Evolutionary conservation across 1,140 invertebrate species (phyloP), one percentile per base, ranked within the genome.

Genomic region (Planococcus citri): DNA sequence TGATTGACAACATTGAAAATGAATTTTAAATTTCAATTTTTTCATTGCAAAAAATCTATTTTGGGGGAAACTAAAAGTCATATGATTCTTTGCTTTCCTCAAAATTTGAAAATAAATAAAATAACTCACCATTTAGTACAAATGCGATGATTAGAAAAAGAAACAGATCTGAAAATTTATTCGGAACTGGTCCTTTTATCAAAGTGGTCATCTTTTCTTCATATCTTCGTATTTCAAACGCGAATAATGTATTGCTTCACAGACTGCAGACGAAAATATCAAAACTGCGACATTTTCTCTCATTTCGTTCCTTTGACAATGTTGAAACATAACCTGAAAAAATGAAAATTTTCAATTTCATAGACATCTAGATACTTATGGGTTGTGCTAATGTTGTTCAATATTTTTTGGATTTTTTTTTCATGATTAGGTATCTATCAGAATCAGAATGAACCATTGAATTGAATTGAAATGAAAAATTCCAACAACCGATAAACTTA

Each of bases 161-260:
- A 64, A 64, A 25, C 22, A 64, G 25, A 27, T 64, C 60, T 64
- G 60, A 64, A 64, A 64, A 64, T 64, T 64, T 64, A 25, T 64
- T 64, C 60, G 60, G 60, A 64, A 64, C 60, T 64, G 60, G 60
- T 64, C 25, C 60, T 27, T 64, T 64, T 64, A 64, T 64, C 60
- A 25, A 17, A 17, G 25, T 64, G 25, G 60, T 25, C 60, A 64
- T 64, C 25, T 64, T 64, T 64, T 64, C 60, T 25, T 64, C 60
- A 64, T 64, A 64, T 51, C 41, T 51, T 51, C 41, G 41, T 51
- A 51, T 51, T 51, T 14, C 6, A 37, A n/a, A 51, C 41, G 12
- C 2, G 6, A 17, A 17, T 51, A 51, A 51, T 51, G 4, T 4
- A 51, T 17, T 17, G 17, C 4, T 14, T 51, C 17, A 17, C 2